These are phyloP conservation scores for Diglossa brunneiventris DNA, from an alignment of 2,113 vertebrate species.

Conservation along the genomic window DNA sequence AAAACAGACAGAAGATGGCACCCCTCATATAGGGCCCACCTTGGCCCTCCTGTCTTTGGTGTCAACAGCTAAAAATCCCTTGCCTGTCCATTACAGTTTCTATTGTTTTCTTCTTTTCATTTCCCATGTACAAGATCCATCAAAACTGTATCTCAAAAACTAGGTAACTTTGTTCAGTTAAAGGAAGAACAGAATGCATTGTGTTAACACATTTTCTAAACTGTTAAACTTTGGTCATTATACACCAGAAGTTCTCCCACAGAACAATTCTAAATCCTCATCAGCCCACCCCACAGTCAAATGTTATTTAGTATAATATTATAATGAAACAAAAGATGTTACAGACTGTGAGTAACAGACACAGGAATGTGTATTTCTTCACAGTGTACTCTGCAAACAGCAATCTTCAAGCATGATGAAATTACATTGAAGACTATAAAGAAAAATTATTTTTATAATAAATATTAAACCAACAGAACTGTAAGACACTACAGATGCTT, in stretches of 20 bases:
- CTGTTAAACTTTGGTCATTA: neutral
- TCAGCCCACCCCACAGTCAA: neutral
- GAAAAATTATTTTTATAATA: neutral
- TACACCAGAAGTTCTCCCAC: neutral
- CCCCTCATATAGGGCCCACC: neutral
- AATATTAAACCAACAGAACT: neutral
- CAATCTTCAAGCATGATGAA: neutral
- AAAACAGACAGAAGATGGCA: neutral
- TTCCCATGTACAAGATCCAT: neutral
- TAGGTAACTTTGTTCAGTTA: neutral
- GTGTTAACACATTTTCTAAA: neutral
- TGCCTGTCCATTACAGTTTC: neutral
- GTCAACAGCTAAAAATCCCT: neutral
- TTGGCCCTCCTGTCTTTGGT: fast-evolving
- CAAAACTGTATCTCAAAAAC: neutral
- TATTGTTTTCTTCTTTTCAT: neutral
- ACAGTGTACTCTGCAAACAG: neutral
- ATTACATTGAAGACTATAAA: neutral
- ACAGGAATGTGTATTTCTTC: neutral
- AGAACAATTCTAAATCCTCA: neutral
- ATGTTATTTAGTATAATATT: neutral
- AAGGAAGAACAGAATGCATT: neutral
- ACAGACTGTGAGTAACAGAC: neutral
- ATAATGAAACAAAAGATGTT: neutral
- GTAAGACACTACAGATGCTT: neutral